phyloP scores from a whole-genome alignment of 2,888 invertebrate species.

The Drosophila heteroneura region DNA sequence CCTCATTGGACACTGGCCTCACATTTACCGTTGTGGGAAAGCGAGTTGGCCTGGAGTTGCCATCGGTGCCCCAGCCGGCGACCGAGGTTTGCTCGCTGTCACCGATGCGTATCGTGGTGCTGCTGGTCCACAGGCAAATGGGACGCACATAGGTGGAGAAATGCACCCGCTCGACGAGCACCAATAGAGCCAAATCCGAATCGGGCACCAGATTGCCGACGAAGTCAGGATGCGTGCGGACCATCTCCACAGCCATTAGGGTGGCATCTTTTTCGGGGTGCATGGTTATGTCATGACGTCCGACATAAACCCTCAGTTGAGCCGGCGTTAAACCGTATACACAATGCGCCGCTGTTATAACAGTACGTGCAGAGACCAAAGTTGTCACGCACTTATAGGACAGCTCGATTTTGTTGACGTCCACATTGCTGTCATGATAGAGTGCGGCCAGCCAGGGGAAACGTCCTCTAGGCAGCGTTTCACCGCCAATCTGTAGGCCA shows the following conservation, averaged over 20 bases:
- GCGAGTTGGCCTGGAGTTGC: slow-evolving; percentile 60
- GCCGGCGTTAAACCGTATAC: slow-evolving; percentile 46
- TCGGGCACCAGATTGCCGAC: slow-evolving; percentile 65
- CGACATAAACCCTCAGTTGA: slow-evolving; percentile 77
- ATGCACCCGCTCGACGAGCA: slow-evolving; percentile 40
- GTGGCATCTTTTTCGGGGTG: slow-evolving; percentile 75
- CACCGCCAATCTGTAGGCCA: slow-evolving; percentile 67
- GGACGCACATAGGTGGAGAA: slow-evolving; percentile 69
- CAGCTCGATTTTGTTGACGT: slow-evolving; percentile 76
- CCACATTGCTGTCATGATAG: slow-evolving; percentile 43
- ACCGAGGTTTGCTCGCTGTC: slow-evolving; percentile 85
- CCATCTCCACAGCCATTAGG: slow-evolving; percentile 58
- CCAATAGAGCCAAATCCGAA: slow-evolving; percentile 53
- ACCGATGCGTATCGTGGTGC: slow-evolving; percentile 65
- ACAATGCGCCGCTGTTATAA: slow-evolving; percentile 85
- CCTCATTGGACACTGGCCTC: slow-evolving; percentile 48
- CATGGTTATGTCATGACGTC: slow-evolving; percentile 78
- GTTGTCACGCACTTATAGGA: slow-evolving; percentile 73
- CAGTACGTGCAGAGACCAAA: slow-evolving; percentile 66
- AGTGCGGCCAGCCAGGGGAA: slow-evolving; percentile 79
- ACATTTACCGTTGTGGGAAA: slow-evolving; percentile 65
- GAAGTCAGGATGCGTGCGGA: slow-evolving; percentile 84
- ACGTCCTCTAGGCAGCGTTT: slow-evolving; percentile 65
- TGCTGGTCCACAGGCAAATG: slow-evolving; percentile 81
- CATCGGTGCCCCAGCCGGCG: slow-evolving; percentile 87